These are phyloP conservation scores for Sinohyriopsis cumingii DNA, from an alignment of 2,888 invertebrate species.

Conservation along the genomic window DNA sequence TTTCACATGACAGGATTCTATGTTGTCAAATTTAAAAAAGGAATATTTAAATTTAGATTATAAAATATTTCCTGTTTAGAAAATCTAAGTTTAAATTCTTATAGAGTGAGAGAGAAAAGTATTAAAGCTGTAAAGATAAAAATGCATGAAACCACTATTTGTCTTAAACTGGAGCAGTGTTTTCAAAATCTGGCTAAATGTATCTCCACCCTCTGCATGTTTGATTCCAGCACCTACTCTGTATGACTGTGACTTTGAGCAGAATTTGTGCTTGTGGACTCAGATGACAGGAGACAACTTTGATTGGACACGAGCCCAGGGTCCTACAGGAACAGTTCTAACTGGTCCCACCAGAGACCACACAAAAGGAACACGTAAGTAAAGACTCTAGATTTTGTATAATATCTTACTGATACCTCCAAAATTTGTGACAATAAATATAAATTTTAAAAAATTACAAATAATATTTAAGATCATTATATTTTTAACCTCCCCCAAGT, in stretches of 20 bases:
- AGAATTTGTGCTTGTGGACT: slow-evolving; percentile 58
- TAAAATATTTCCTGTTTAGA: too few species aligned
- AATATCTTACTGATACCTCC: background rate
- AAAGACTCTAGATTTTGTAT: background rate
- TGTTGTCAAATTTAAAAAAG: too few species aligned
- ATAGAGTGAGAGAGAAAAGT: too few species aligned
- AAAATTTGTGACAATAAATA: background rate
- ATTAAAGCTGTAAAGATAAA: too few species aligned
- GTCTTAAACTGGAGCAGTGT: too few species aligned
- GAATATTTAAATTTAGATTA: too few species aligned
- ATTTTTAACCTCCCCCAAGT: background rate
- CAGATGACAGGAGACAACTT: slow-evolving; percentile 49
- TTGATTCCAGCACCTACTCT: slow-evolving; percentile 39
- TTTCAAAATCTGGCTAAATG: too few species aligned
- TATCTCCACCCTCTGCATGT: background rate
- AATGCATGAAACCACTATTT: too few species aligned
- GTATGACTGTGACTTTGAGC: slow-evolving; percentile 64
- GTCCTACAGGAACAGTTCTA: slow-evolving; percentile 48
- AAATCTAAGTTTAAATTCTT: too few species aligned
- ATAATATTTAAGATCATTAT: too few species aligned
- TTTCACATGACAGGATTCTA: too few species aligned
- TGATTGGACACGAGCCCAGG: slow-evolving; percentile 62
- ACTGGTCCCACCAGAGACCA: slow-evolving; percentile 65
- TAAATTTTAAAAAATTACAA: background rate
- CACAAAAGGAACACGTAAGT: slow-evolving; percentile 57